Base-by-base conservation (phyloP, 1,140 invertebrate genomes). In the Drosophila nannoptera region DNA sequence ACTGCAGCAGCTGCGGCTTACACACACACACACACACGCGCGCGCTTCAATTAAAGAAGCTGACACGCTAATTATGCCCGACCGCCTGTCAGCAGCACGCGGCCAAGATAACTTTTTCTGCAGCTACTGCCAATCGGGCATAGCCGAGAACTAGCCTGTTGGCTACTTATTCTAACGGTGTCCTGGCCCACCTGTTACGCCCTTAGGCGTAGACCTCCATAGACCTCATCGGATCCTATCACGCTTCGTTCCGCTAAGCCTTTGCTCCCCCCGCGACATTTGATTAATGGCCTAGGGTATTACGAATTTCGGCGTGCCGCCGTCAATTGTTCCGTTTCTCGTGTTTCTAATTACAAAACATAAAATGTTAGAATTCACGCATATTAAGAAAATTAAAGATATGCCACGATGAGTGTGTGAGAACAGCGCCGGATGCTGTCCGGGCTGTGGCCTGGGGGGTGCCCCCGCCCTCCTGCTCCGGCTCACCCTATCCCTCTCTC, bases 301-400 rank as follows among this genome's bases (percentile, higher is more conserved):
- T 33, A 56, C 8, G 14, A 33, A 45, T 16, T 45, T 14, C 40
- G 40, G 40, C 40, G 16, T 56, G 11, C 5, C 54, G n/a, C 12
- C 35, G 5, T 38, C 60, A 53, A 40, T 12, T 43, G 48, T 69
- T 60, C 35, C 43, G 40, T 0, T 43, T 43, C 12, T 65, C 54
- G 68, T 52, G 22, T 69, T 86, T 87, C 77, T 86, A 86, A 86
- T 87, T 86, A 87, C 81, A 65, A 77, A 81, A 86, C 80, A 86
- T 81, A 81, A 77, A 86, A 81, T 76, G 77, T 81, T 81, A 60
- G 71, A 87, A 87, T 81, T 86, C 81, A 86, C 77, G 81, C 81
- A 84, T 86, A 86, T 86, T 86, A 87, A 69, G 77, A 87, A 86
- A 86, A 86, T 87, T 87, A 72, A 86, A 86, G 82, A 86, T 86